Base-by-base conservation (phyloP, 1,140 invertebrate genomes). In the Psix sp. region DNA sequence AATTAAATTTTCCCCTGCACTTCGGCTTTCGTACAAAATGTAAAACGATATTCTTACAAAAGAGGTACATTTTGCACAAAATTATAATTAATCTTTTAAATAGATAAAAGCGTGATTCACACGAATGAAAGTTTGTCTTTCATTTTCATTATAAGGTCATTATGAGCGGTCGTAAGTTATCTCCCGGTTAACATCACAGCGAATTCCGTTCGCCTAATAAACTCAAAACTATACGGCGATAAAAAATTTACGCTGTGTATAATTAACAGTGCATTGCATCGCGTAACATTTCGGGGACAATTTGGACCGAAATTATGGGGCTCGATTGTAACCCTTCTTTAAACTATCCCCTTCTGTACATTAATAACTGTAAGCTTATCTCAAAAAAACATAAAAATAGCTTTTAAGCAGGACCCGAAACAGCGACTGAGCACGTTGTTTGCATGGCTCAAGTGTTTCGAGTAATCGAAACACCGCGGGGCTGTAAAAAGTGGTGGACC, bases 361-460 rank as follows among this genome's bases (percentile, higher is more conserved):
- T 63, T 71, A 49, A 56, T 71, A 71, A 63, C 29, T 38, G 7
- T 0, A 9, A 29, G 51, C 43, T 71, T 71, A 62, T 71, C 67
- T 71, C 10, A 10, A 14, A 51, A 52, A 59, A 33, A 59, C 59
- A 59, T 72, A 72, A 72, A 72, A 72, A 63, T 72, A 59, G 31
- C 18, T 63, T 62, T 52, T 45, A 63, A 57, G 38, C 38, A 49
- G 51, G 38, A 43, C 59, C 38, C 13, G 21, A 71, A 40, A 62
- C 51, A 49, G 18, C 36, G 26, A 18, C 20, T 33, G 20, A 62
- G 11, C 13, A 35, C n/a, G 33, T 39, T 68, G 52, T 68, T 68
- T 68, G 45, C 48, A 20, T 57, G 51, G 49, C 38, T 46, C 46
- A 51, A 57, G 38, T 52, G 40, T 49, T 60, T 33, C 31, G 46